Evolutionary conservation across 2,888 invertebrate species (phyloP), one percentile per base, ranked within the genome.

Genomic region (Laothoe populi): DNA sequence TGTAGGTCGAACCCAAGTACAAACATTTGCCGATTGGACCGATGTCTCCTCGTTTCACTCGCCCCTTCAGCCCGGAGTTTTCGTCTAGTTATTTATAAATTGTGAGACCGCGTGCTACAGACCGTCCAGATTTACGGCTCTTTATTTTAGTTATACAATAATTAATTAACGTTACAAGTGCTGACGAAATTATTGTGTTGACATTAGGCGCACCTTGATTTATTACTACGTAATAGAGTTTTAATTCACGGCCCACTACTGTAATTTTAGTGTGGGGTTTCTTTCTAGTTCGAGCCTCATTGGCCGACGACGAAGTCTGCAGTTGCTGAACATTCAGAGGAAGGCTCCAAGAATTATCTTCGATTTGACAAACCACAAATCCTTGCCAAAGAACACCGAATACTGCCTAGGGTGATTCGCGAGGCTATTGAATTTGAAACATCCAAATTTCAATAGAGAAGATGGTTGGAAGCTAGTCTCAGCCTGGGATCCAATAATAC

Each of bases 161-260:
- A 49, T 60, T 60, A 60, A 60, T 60, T 60, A 60, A 49, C 10
- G 26, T 26, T 31, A 49, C 31, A 26, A 24, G 48, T 48, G 26
- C 48, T 24, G 5, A 24, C 26, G 48, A 48, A 26, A 49, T 49
- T 49, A 49, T 49, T 49, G 31, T 49, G 10, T 45, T 1, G 21
- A 2, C 16, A 31, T 49, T 31, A 31, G 31, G 49, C 31, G 24
- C 13, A 24, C 16, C 49, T 31, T 49, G 31, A 49, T 49, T 49
- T 49, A 49, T 49, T 10, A 16, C 16, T 7, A 2, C 1, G 26
- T n/a, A 48, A 11, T 24, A 4, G 7, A 49, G 26, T 5, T 49
- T 23, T 4, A n/a, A 49, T 49, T 49, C 21, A 24, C 24, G 23
- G n/a, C 11, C 4, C 7, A 38, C 7, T 42, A 16, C n/a, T 16